These are phyloP conservation scores for Paratilapia polleni DNA, from an alignment of 2,113 vertebrate genomes.

Conservation along the genomic window DNA sequence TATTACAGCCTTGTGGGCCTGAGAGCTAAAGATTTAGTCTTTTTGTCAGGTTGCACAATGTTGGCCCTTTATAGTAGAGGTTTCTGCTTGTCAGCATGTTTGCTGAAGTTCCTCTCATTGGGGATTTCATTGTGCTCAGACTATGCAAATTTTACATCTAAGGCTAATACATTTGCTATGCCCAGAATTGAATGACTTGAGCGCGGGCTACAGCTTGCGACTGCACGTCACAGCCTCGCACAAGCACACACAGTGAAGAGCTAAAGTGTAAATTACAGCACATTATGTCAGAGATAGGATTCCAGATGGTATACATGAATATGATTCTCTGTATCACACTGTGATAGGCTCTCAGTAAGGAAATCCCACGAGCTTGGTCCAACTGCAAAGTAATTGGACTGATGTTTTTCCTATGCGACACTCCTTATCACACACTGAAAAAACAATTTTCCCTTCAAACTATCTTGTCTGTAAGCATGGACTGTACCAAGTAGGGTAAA, in stretches of 20 bases:
- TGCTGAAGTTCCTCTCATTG: conserved; percentile 73
- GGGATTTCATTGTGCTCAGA: conserved; percentile 76
- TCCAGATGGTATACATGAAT: conserved; percentile 62
- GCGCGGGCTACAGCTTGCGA: conserved; percentile 25
- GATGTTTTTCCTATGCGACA: conserved; percentile 40
- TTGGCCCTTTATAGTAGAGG: conserved; percentile 65
- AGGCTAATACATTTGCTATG: conserved; percentile 66
- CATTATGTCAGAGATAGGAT: conserved; percentile 31
- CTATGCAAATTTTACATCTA: conserved; percentile 69
- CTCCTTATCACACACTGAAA: conserved; percentile 39
- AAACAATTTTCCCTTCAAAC: conserved; percentile 44
- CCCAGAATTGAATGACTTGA: conserved; percentile 41
- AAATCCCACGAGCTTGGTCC: conserved; percentile 18
- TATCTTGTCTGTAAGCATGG: conserved; percentile 27
- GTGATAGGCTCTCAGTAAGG: conserved; percentile 30
- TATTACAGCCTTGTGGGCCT: conserved; percentile 66
- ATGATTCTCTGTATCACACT: neutral
- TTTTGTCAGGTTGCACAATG: conserved; percentile 75
- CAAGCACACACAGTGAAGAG: neutral
- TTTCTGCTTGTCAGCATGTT: conserved; percentile 79
- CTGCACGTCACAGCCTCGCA: neutral
- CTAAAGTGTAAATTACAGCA: conserved; percentile 21
- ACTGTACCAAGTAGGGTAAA: conserved; percentile 12
- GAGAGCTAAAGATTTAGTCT: conserved; percentile 76
- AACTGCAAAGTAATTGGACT: conserved; percentile 48